Conservation (phyloP, 2,113 vertebrate species). For the Mastomys coucha region DNA sequence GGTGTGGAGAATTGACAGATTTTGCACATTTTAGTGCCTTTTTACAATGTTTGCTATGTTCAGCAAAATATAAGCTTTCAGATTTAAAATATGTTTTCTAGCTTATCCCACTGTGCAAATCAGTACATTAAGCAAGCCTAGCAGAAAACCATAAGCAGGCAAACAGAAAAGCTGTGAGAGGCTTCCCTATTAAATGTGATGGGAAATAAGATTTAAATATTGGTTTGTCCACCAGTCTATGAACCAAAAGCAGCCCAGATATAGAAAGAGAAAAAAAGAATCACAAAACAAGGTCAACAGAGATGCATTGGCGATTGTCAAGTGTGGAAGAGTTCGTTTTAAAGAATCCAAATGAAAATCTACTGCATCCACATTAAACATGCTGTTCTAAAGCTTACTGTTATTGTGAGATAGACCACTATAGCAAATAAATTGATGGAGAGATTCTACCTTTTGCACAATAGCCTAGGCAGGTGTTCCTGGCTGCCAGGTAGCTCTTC, state of each 20-base stretch:
- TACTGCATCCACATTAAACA: neutral
- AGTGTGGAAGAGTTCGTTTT: neutral
- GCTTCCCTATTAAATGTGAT: slow-evolving; percentile 60
- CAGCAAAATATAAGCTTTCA: slow-evolving; percentile 78
- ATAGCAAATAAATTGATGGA: neutral
- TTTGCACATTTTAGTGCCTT: slow-evolving; percentile 58
- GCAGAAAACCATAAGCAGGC: slow-evolving; percentile 75
- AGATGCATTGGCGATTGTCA: neutral
- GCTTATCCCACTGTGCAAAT: slow-evolving; percentile 75
- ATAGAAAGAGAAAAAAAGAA: neutral
- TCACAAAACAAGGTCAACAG: slow-evolving; percentile 43
- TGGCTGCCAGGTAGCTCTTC: neutral
- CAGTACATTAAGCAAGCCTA: slow-evolving; percentile 78
- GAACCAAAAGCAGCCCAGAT: slow-evolving; percentile 52
- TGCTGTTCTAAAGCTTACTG: neutral
- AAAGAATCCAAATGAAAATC: slow-evolving; percentile 42
- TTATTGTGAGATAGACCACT: neutral
- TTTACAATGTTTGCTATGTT: slow-evolving; percentile 66
- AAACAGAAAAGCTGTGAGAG: slow-evolving; percentile 61
- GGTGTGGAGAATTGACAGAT: slow-evolving; percentile 68
- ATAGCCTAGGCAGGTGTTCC: neutral
- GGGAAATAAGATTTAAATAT: slow-evolving; percentile 73
- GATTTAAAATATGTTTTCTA: slow-evolving; percentile 76
- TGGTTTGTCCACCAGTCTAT: slow-evolving; percentile 47
- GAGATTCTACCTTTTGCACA: neutral